Evolutionary conservation across 2,113 vertebrate genomes (phyloP), one percentile per base, ranked within the genome.

Genomic region (Echinops telfairi): DNA sequence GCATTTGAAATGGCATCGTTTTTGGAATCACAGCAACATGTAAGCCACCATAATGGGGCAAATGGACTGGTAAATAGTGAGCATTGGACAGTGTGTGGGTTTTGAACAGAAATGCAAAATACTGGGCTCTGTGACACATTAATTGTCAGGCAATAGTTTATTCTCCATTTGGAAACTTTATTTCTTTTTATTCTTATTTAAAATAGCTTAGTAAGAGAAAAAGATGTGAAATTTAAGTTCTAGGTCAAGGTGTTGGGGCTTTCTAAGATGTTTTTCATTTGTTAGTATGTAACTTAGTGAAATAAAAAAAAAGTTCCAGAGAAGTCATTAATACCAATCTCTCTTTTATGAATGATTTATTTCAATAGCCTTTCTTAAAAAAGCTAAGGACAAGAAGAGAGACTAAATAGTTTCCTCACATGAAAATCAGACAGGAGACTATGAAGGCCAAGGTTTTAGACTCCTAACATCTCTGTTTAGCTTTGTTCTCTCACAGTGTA

Each of bases 231-330:
- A 66, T 94, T 87, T 91, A 81, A 92, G 43, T 40, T 10, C n/a
- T 84, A 36, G 2, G 71, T 88, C 82, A 94, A 14, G 27, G 0
- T 53, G 38, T 25, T 86, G 0, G 70, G 16, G 6, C 12, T 77
- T 75, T 86, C 23, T 77, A 40, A 80, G 4, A 57, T 70, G 36
- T 68, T 83, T 95, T 92, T 94, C 80, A 88, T 79, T 92, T 85
- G 53, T 86, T 40, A 90, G 70, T 95, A 90, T 91, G 75, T 91
- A 91, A 91, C 89, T 94, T n/a, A 89, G 71, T 91, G 73, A 92
- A 93, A 95, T 25, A 73, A 92, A 94, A 71, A 6, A 0, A 1
- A 83, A n/a, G 66, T 38, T 84, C n/a, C 14, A 93, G 25, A 76
- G 43, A 89, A 77, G 82, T 96, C 89, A 90, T 95, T 95, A 80